A percentile compares a stretch with the other conserved stretches of the same genome.
Conservation (phyloP, 2,888 invertebrate species). For the Mamestra brassicae region DNA sequence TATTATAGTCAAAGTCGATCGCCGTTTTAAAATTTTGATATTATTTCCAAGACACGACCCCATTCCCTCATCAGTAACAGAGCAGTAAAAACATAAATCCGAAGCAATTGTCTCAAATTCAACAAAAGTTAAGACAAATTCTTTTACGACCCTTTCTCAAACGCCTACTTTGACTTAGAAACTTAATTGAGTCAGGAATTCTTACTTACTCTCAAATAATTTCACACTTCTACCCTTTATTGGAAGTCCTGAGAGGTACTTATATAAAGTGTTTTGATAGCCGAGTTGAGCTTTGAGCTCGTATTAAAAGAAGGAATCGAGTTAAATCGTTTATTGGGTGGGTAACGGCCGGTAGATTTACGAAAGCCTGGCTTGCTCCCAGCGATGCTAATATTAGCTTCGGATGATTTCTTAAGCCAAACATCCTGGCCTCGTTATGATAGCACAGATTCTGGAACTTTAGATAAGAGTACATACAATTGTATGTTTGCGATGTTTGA, state of each 20-base stretch:
- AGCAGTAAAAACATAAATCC: conserved; percentile 30
- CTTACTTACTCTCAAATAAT: conserved; percentile 55
- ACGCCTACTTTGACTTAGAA: conserved; percentile 49
- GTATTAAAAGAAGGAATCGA: conserved; percentile 58
- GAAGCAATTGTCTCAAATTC: conserved; percentile 34
- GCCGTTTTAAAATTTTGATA: not conserved
- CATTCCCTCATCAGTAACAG: conserved; percentile 7
- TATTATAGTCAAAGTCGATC: not conserved
- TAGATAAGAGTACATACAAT: conserved; percentile 4
- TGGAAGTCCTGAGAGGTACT: conserved; percentile 52
- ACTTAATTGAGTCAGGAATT: conserved; percentile 62
- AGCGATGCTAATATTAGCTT: conserved; percentile 43
- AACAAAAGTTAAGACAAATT: conserved; percentile 50
- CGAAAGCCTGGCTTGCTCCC: conserved; percentile 24
- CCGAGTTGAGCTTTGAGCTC: not conserved
- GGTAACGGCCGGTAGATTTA: conserved; percentile 40
- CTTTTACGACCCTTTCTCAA: conserved; percentile 34
- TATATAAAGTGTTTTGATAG: conserved; percentile 57
- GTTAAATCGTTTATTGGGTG: conserved; percentile 53
- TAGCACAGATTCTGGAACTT: not conserved
- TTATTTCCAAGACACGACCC: not conserved
- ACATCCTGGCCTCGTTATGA: conserved; percentile 11
- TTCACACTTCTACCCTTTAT: conserved; percentile 58
- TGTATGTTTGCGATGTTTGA: conserved; percentile 5
- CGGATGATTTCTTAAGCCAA: conserved; percentile 32